Conservation (phyloP, 2,888 invertebrate genomes). For the Capitulum mitella region DNA sequence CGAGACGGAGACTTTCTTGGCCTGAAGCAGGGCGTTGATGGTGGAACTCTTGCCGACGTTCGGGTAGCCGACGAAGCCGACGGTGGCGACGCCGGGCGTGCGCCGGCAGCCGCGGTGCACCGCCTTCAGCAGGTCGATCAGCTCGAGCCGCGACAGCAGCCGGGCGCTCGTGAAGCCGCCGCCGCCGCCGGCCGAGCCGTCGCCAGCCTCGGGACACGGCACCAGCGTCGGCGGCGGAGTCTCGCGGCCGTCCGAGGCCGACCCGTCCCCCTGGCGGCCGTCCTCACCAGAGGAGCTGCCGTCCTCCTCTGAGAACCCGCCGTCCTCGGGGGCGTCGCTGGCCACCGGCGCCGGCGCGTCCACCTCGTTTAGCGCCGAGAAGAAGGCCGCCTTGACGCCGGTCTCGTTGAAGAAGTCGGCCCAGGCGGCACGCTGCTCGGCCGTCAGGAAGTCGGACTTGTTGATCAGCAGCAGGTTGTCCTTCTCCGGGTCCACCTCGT, state of each 20-base stretch:
- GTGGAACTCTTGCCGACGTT: slow-evolving; percentile 99
- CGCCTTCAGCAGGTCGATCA: slow-evolving; percentile 63
- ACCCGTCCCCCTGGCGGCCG: too few species aligned
- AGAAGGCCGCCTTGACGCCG: slow-evolving; percentile 72
- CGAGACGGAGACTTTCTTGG: slow-evolving; percentile 76
- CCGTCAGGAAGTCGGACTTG: slow-evolving; percentile 86
- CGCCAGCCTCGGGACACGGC: too few species aligned
- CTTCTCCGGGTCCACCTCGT: slow-evolving; percentile 63
- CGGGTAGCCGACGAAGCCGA: slow-evolving; percentile 95
- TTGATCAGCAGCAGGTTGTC: slow-evolving; percentile 80
- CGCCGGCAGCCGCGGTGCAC: slow-evolving; percentile 46
- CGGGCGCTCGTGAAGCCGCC: slow-evolving; percentile 50
- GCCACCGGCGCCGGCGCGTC: slow-evolving; percentile 26
- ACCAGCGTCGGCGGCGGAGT: too few species aligned
- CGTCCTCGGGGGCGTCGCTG: too few species aligned
- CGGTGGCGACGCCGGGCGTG: slow-evolving; percentile 55
- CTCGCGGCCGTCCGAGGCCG: slow-evolving; percentile 27
- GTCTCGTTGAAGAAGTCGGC: slow-evolving; percentile 69
- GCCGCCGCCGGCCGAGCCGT: too few species aligned
- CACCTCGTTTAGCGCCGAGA: slow-evolving; percentile 63
- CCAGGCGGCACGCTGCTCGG: slow-evolving; percentile 73
- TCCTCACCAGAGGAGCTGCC: neutral
- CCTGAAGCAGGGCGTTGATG: slow-evolving; percentile 82
- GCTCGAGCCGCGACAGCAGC: slow-evolving; percentile 58
- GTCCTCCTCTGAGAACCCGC: neutral